Evolutionary conservation across 2,797 vertebrate genomes (phyloP).

Genomic region (Helostoma temminkii): DNA sequence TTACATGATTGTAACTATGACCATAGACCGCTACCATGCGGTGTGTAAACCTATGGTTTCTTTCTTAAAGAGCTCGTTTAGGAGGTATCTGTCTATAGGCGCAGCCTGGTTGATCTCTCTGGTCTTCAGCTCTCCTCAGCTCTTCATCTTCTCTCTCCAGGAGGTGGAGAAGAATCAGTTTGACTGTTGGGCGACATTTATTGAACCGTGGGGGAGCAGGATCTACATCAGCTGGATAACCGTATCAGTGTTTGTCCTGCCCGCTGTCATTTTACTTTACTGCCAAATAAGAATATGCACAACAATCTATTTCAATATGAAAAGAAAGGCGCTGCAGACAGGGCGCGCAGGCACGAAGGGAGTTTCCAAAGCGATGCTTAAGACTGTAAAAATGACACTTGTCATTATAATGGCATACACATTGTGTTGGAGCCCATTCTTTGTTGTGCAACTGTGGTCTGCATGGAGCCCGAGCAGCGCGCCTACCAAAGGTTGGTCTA

Average conservation of each 20-base stretch:
- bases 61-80: slow-evolving; percentile 84
- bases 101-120: slow-evolving; percentile 86
- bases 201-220: slow-evolving; percentile 85
- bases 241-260: slow-evolving; percentile 86
- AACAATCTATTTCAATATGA: slow-evolving; percentile 90
- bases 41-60: slow-evolving; percentile 89
- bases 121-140: slow-evolving; percentile 88
- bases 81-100: slow-evolving; percentile 83
- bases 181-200: slow-evolving; percentile 92
- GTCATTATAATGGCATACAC: slow-evolving; percentile 89
- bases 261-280: slow-evolving; percentile 80
- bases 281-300: slow-evolving; percentile 91
- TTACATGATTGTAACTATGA: slow-evolving; percentile 91
- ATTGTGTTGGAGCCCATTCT: slow-evolving; percentile 91
- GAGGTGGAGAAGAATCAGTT: slow-evolving; percentile 85
- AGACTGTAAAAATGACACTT: slow-evolving; percentile 92
- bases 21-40: slow-evolving; percentile 88
- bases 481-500: slow-evolving; percentile 80
- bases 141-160: slow-evolving; percentile 90
- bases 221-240: slow-evolving; percentile 91
- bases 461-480: slow-evolving; percentile 88
- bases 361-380: slow-evolving; percentile 89
- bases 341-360: slow-evolving; percentile 80
- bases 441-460: slow-evolving; percentile 91
- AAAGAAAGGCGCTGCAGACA: slow-evolving; percentile 73